phyloP scores from a whole-genome alignment of 2,797 vertebrate species.

The Enteromius mattozi region DNA sequence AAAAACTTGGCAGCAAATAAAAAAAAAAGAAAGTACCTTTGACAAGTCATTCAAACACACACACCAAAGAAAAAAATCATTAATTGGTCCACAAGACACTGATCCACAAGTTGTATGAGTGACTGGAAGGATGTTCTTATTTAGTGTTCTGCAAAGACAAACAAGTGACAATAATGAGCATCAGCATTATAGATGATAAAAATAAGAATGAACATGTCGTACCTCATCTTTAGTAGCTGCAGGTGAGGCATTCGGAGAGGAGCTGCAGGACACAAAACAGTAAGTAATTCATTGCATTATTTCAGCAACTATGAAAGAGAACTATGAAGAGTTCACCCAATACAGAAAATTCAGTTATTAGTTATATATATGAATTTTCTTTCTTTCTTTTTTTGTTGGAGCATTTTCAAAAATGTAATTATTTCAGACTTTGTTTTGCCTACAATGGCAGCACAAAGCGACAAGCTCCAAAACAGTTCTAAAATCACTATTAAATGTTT shows the following conservation, averaged over 20 bases:
- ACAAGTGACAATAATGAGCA: constrained; percentile 28
- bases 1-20: no score
- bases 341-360: background rate
- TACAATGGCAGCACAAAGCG: background rate
- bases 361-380: background rate
- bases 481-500: background rate
- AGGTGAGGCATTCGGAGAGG: constrained; percentile 30
- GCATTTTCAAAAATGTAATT: background rate
- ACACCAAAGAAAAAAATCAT: no score
- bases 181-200: constrained; percentile 12
- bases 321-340: background rate
- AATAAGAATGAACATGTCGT: constrained; percentile 3
- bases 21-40: no score
- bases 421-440: background rate
- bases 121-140: constrained; percentile 25
- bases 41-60: no score
- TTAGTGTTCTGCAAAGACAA: constrained; percentile 43
- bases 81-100: constrained; percentile 15
- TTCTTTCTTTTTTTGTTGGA: background rate
- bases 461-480: background rate
- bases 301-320: background rate
- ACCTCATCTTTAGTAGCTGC: constrained; percentile 47
- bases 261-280: constrained; percentile 19
- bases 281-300: background rate
- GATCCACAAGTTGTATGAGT: constrained; percentile 3